These are phyloP conservation scores for Actinia equina DNA, from an alignment of 64 coral and sea anemone genomes.

Conservation along the genomic window DNA sequence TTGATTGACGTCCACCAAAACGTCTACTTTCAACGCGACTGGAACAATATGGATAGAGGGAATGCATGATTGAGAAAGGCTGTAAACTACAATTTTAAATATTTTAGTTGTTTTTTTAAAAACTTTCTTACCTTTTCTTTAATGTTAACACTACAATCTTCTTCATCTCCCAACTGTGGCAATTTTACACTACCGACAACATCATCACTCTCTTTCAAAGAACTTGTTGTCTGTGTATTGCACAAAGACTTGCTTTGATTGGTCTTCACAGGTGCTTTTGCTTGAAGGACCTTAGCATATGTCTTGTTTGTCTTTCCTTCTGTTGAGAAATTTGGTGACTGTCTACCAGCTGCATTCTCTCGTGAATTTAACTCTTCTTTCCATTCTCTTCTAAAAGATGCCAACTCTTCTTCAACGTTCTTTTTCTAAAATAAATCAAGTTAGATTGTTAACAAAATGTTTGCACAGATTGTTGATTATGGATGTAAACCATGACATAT, in stretches of 20 bases:
- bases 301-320: not conserved
- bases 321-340: constrained; percentile 27
- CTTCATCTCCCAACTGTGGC: not conserved
- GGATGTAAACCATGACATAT: too few relatives aligned
- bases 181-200: not conserved
- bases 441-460: not conserved
- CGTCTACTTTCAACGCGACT: too few relatives aligned
- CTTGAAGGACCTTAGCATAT: not conserved
- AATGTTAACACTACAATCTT: not conserved
- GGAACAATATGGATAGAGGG: too few relatives aligned
- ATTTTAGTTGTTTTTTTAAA: too few relatives aligned
- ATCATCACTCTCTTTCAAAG: constrained; percentile 17
- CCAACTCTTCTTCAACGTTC: constrained; percentile 38
- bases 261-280: not conserved
- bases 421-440: constrained; percentile 25
- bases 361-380: constrained; percentile 31
- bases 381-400: constrained; percentile 61
- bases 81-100: too few relatives aligned
- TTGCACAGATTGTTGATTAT: too few relatives aligned
- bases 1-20: too few relatives aligned
- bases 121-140: not conserved
- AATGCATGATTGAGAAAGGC: too few relatives aligned
- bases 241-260: not conserved
- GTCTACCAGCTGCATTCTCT: constrained; percentile 14
- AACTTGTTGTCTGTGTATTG: not conserved